Evolutionary conservation across 2,113 vertebrate species (phyloP), one percentile per base, ranked within the genome.

Genomic region (Gnathonemus echidnorhynchus): DNA sequence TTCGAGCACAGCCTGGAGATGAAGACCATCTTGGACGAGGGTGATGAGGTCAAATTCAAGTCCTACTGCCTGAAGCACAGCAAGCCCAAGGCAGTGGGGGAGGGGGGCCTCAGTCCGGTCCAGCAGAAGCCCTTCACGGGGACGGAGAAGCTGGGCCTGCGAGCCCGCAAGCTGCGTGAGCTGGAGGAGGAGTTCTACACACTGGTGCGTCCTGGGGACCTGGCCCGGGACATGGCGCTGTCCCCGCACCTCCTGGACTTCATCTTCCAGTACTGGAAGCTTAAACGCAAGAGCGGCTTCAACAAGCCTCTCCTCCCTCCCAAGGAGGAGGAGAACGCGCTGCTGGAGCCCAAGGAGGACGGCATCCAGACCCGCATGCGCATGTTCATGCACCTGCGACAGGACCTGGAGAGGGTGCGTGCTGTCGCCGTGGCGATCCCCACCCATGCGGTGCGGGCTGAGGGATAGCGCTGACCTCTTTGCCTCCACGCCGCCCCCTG

Each of bases 331-430:
- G 97, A 97, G 95, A 97, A 97, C 93, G 94, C 97, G 91, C 95
- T 98, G 91, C 95, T 97, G 92, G 97, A 98, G 93, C 98, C 98
- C 27, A 98, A 98, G 93, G 97, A 98, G 94, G 98, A 99, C 94
- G 98, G 96, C 94, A 97, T 99, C 93, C 98, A 99, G 92, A 98
- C 97, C 53, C 97, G 98, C 91, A 99, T 99, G 98, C 96, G 98
- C 91, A 99, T 99, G 98, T 99, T 99, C 93, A 99, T 99, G 98
- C 98, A 99, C 90, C 96, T 99, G 88, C 96, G 98, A 1, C 98
- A 99, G 94, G 98, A 99, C 94, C 94, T 99, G 90, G 98, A 99
- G 92, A 97, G 98, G 97, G 98, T 99, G 95, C 95, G 98, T 92
- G 9, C 49, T 13, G 46, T 53, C 21, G 1, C 11, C 11, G 4